Evolutionary conservation across 2,888 invertebrate species (phyloP).

Genomic region (Parnassius mnemosyne): DNA sequence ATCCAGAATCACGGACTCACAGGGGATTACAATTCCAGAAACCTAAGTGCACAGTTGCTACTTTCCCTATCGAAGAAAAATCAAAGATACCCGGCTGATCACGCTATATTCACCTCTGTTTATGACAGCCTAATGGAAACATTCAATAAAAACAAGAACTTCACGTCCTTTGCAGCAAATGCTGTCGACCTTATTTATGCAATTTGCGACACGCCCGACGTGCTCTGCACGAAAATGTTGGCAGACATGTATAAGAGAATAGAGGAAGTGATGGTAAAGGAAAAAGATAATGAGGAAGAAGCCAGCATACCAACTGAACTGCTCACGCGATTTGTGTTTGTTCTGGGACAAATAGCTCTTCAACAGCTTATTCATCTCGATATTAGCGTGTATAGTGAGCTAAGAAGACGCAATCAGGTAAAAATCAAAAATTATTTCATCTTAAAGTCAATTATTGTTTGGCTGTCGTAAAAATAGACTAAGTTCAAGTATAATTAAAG

Average conservation of each 20-base stretch:
- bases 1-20: constrained; percentile 87
- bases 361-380: constrained; percentile 91
- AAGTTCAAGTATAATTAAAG: too few relatives aligned
- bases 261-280: constrained; percentile 59
- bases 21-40: constrained; percentile 64
- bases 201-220: constrained; percentile 80
- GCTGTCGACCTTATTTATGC: constrained; percentile 78
- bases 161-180: constrained; percentile 73
- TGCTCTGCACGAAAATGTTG: constrained; percentile 71
- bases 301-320: constrained; percentile 58
- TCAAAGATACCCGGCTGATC: constrained; percentile 65
- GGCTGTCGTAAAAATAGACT: too few relatives aligned
- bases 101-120: constrained; percentile 57
- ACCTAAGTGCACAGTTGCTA: constrained; percentile 60
- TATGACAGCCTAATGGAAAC: constrained; percentile 67
- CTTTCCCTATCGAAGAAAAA: constrained; percentile 56
- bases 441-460: not conserved
- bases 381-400: constrained; percentile 89
- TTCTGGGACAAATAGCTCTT: constrained; percentile 89
- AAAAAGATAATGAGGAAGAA: constrained; percentile 56
- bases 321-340: constrained; percentile 76
- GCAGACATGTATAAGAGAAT: constrained; percentile 70
- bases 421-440: constrained; percentile 4
- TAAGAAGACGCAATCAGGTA: constrained; percentile 78
- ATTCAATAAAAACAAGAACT: constrained; percentile 71